Evolutionary conservation across 2,797 vertebrate species (phyloP), one percentile per base, ranked within the genome.

Genomic region (Ctenosaura bakeri): DNA sequence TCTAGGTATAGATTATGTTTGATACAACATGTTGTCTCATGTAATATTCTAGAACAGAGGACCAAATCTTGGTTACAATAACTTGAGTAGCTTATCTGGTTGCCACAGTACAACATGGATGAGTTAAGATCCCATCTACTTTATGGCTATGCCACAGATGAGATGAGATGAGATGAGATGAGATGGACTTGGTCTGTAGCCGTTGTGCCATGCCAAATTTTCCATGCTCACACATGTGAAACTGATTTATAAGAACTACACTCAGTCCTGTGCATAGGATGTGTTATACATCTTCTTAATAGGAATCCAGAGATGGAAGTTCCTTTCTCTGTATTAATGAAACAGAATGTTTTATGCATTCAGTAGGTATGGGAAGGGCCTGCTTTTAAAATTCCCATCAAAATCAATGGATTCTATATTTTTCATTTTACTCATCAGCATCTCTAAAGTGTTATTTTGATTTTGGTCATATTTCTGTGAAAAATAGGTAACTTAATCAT

Each of bases 401-500:
- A 91, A 0, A 0, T 89, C 56, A 86, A 7, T 83, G 22, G 92
- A 81, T 77, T 80, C 86, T 92, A 88, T 91, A 85, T 86, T 92
- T 88, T 89, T 92, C 32, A 46, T 29, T 12, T 90, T 91, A 90
- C 88, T 93, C 76, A 92, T 82, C 35, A 82, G 46, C 29, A 22
- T 84, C 50, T 50, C n/a, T 86, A 81, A 59, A 91, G 89, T 88
- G 56, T 83, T 90, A 94, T 94, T 91, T 89, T 88, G 89, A 94
- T 93, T 92, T 96, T 92, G 87, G 85, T 93, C 90, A 59, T 80
- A 32, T 29, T 52, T 81, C 91, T 93, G 92, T 92, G 93, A 95
- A 95, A 92, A 94, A 93, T 71, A 88, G 92, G 79, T 83, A 94
- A 94, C 94, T 94, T 95, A 80, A 88, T 94, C 91, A 91, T 86